A percentile compares a stretch with the other conserved stretches of the same genome.
phyloP scores from a whole-genome alignment of 2,888 invertebrate species.

The Tenthredo distinguenda region DNA sequence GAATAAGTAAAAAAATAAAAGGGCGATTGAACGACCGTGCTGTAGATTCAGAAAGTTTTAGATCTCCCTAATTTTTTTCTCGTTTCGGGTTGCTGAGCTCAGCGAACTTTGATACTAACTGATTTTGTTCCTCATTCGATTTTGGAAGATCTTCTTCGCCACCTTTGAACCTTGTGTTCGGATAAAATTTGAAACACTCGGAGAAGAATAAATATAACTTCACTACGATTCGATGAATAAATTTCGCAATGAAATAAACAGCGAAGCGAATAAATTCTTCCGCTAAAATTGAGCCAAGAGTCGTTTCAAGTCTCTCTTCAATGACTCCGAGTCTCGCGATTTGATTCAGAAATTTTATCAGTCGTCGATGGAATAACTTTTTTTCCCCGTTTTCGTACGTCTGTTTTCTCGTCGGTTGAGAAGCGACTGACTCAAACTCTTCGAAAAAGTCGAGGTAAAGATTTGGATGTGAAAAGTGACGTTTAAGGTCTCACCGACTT shows the following conservation, averaged over 20 bases:
- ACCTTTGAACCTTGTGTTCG: neutral
- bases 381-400: neutral
- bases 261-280: neutral
- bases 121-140: neutral
- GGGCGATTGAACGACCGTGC: neutral
- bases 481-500: neutral
- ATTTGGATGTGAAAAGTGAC: neutral
- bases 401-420: neutral
- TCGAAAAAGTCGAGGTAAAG: neutral
- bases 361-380: neutral
- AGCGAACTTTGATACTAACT: neutral
- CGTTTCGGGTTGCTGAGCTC: neutral
- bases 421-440: neutral
- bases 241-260: too few species aligned
- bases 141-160: neutral
- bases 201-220: neutral
- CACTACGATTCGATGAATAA: neutral
- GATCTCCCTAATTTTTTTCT: neutral
- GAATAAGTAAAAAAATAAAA: neutral
- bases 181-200: neutral
- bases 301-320: neutral
- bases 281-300: neutral
- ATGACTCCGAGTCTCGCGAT: neutral
- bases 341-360: neutral
- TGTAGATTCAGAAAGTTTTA: neutral